Evolutionary conservation across 2,888 invertebrate genomes (phyloP), one percentile per base, ranked within the genome.

Genomic region (Acleris sparsana): DNA sequence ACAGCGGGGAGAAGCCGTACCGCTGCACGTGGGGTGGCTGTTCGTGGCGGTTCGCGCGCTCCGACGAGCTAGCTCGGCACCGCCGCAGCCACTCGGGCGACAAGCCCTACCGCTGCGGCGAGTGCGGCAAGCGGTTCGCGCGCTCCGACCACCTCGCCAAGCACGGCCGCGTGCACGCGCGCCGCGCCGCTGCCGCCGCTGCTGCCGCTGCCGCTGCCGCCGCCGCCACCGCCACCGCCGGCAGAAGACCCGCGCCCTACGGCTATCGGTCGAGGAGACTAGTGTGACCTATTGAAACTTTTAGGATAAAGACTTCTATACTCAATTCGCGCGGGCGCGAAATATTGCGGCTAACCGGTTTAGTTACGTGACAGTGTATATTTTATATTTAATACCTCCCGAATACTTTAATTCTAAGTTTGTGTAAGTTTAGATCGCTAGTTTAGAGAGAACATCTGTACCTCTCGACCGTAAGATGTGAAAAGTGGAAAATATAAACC

Each of bases 131-230:
- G 87, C 94, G 96, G 70, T 99, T 99, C 87, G 97, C 98, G 0
- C 94, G 99, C 29, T 98, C 98, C 33, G 99, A 99, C 86, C 99
- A 99, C 85, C 93, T 99, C 65, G 95, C 98, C 29, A 99, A 99
- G 86, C 99, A 99, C 85, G 94, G 96, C 17, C 97, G 96, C 75
- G 97, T 97, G 7, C 97, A 97, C 83, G 95, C 96, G 55, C 94
- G 96, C 13, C 87, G 91, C n/a, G 88, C 88, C 7, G 90, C 89
- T 5, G 87, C 86, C 7, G 88, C 87, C 6, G 86, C 88, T 18
- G 85, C 80, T 71, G 63, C 83, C 70, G 58, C 79, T 73, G 71
- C 79, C 74, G 64, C 64, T 13, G 51, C 52, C 39, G 77, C 73
- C 25, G 67, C 80, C 49, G 62, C 74, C 3, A 67, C 80, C 52